Conservation (phyloP, 1,140 invertebrate species). For the Aphis craccivora region DNA sequence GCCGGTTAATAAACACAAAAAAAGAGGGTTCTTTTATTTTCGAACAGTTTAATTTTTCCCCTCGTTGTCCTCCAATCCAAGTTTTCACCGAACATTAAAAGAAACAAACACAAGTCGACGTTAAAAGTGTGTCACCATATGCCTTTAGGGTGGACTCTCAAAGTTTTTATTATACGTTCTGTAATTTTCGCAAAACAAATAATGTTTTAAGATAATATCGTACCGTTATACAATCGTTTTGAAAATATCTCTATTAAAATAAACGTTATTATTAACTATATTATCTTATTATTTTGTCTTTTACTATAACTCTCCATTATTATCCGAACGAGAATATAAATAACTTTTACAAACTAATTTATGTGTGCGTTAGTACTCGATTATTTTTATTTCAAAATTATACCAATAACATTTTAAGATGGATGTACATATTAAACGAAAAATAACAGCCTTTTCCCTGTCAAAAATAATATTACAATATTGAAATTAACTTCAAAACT, state of each 20-base stretch:
- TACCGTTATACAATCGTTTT: neutral
- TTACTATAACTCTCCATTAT: neutral
- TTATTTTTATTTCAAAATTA: neutral
- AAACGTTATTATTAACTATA: neutral
- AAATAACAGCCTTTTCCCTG: neutral
- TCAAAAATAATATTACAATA: neutral
- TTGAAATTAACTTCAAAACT: neutral
- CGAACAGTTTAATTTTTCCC: slow-evolving; percentile 53
- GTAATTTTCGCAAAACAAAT: slow-evolving; percentile 29
- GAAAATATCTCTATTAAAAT: slow-evolving; percentile 1
- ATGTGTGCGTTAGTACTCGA: neutral
- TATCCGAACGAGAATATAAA: neutral
- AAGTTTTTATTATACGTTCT: slow-evolving; percentile 3
- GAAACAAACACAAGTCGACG: slow-evolving; percentile 25
- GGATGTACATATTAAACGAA: neutral
- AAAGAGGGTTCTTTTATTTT: slow-evolving; percentile 56
- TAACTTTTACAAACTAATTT: neutral
- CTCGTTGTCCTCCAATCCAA: neutral
- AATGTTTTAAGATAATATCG: neutral
- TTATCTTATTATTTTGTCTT: neutral
- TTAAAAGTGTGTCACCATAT: slow-evolving; percentile 46
- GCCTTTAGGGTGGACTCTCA: neutral
- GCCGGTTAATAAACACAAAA: slow-evolving; percentile 56
- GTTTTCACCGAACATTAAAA: slow-evolving; percentile 32
- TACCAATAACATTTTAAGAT: neutral